These are phyloP conservation scores for Dasyornis broadbenti DNA, from an alignment of 2,113 vertebrate species.

Conservation along the genomic window DNA sequence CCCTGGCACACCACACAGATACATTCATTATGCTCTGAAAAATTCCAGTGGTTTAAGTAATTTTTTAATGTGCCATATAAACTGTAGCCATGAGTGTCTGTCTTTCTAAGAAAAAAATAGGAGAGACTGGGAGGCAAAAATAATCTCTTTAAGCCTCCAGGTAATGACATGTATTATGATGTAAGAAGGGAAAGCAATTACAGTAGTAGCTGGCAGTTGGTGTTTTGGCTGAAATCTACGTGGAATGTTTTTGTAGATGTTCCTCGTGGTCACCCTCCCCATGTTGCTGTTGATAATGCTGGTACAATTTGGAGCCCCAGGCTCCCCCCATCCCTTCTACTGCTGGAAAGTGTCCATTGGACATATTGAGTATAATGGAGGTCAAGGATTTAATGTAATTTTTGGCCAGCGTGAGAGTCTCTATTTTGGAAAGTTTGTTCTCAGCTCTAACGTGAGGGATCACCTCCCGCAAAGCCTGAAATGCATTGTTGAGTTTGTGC, in stretches of 20 bases:
- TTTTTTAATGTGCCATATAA: not conserved
- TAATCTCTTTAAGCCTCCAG: not conserved
- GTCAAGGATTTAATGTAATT: conserved; percentile 97
- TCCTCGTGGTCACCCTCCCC: conserved; percentile 74
- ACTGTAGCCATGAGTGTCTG: not conserved
- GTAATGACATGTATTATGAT: not conserved
- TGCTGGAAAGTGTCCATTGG: conserved; percentile 76
- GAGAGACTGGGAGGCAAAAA: not conserved
- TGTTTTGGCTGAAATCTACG: conserved; percentile 79
- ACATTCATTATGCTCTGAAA: not conserved
- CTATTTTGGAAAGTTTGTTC: conserved; percentile 97
- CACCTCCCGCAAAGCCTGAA: conserved; percentile 91
- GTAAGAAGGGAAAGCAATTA: not conserved
- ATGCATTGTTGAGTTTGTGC: conserved; percentile 98
- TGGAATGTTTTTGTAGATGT: conserved; percentile 81
- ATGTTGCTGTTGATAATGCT: conserved; percentile 84
- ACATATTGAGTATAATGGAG: conserved; percentile 91
- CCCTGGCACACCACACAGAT: not conserved
- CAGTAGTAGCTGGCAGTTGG: not conserved
- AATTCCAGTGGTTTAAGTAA: not conserved
- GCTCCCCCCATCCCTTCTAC: conserved; percentile 62
- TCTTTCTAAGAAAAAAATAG: not conserved
- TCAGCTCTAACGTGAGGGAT: conserved; percentile 92
- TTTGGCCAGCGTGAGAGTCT: conserved; percentile 95
- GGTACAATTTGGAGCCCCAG: conserved; percentile 76